Evolutionary conservation across 2,888 invertebrate genomes (phyloP), one percentile per base, ranked within the genome.

Genomic region (Danaus chrysippus): DNA sequence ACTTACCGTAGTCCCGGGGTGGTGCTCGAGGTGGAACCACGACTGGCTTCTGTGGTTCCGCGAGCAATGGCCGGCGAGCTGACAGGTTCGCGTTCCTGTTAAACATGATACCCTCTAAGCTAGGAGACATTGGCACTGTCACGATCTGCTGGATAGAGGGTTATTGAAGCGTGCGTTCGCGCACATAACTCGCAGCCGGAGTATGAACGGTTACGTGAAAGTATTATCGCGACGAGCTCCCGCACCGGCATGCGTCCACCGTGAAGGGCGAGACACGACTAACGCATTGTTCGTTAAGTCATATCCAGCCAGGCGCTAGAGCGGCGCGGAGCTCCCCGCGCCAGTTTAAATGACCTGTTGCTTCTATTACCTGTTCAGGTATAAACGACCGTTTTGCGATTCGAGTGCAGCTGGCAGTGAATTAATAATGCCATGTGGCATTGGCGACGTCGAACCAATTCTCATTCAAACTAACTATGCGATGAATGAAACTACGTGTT

Each of bases 101-200:
- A 76, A 91, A 91, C 91, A 91, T 91, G 79, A 85, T 87, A 74
- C 86, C 90, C 79, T 91, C 91, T 73, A 91, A 78, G 68, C 90
- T 91, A 73, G 90, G 91, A 84, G 91, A 89, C 91, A 91, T 91
- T 85, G 77, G 88, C 80, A 80, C 87, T 79, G 87, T 89, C 86
- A 89, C 83, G 75, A 84, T 72, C 72, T 73, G 71, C 79, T 75
- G 71, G 75, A 66, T 74, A 74, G 72, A 70, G 67, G 74, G 70
- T 78, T 79, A 82, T 76, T 76, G 76, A 76, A 75, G 77, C 77
- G 82, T 87, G 84, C 84, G 83, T 83, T 79, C 76, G 85, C 83
- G 86, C 83, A 86, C 90, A 91, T 90, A 76, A 87, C 89, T 87
- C 76, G 77, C 59, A 68, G 68, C 67, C 79, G 73, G 77, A 76